These are phyloP conservation scores for Ctenodactylus gundi DNA, from an alignment of 2,113 vertebrate genomes.

Conservation along the genomic window DNA sequence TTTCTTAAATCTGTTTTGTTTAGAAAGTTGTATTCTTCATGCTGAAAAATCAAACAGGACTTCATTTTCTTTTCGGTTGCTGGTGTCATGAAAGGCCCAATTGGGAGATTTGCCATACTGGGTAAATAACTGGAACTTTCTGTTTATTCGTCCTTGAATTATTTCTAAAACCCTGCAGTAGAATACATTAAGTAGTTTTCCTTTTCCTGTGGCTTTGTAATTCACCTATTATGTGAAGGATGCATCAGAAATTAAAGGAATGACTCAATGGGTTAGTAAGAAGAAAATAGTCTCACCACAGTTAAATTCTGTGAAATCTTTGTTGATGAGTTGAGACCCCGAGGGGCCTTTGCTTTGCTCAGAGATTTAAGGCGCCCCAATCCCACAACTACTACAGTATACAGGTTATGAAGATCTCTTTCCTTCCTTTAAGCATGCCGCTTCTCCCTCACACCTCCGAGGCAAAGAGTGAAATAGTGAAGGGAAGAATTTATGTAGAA, in stretches of 20 bases:
- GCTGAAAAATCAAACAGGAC: slow-evolving; percentile 7
- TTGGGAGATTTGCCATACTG: not conserved
- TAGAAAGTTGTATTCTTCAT: slow-evolving; percentile 37
- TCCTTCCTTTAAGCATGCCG: not conserved
- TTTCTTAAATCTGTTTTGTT: slow-evolving; percentile 32
- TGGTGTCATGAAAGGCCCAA: not conserved
- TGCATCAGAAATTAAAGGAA: not conserved
- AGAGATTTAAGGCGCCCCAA: not conserved
- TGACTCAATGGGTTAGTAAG: not conserved
- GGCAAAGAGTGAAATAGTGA: not conserved
- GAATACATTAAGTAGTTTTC: not conserved
- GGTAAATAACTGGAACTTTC: not conserved
- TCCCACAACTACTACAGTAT: not conserved
- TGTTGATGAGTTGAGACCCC: not conserved
- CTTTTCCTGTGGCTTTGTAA: slow-evolving; percentile 9
- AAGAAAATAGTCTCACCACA: not conserved
- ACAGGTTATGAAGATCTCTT: not conserved
- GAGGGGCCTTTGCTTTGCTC: not conserved
- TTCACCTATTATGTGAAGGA: slow-evolving; percentile 2
- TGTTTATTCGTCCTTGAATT: slow-evolving; percentile 46
- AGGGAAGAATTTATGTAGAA: not conserved
- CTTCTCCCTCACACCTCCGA: not conserved
- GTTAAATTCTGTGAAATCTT: not conserved
- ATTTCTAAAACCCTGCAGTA: not conserved
- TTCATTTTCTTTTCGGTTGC: slow-evolving; percentile 18